Evolutionary conservation across 2,797 vertebrate genomes (phyloP), one percentile per base, ranked within the genome.

Genomic region (Pangasius djambal): DNA sequence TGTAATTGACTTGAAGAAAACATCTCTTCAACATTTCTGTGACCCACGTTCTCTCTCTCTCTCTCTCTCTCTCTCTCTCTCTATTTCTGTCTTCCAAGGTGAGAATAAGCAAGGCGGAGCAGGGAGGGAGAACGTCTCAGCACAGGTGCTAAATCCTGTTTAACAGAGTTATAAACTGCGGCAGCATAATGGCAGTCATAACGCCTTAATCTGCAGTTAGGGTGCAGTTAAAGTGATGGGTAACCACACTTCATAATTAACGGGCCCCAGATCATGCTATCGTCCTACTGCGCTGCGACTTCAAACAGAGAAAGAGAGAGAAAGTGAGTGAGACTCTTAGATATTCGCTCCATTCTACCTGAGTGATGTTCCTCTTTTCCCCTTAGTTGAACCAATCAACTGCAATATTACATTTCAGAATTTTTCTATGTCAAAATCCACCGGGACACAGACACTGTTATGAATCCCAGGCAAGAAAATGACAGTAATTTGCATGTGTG

Each of bases 171-270:
- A 94, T 93, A 94, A 94, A 94, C 92, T 90, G 92, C 90, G 57
- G 84, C 89, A 72, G 86, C 77, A 88, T 93, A 93, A 95, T 92
- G 91, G 91, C 79, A 88, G 90, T 91, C 89, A 92, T 94, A 94
- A 94, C 70, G 84, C 90, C 91, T 86, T 92, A 91, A 94, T 93
- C 92, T 93, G 92, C 93, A 93, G 93, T 93, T 91, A 92, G 92
- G 92, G 91, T 90, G 88, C 90, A 90, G 90, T 94, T 94, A 92
- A 91, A 92, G 92, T 94, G 94, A 94, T 94, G 88, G 93, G 94
- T 92, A 93, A 92, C 92, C 91, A 90, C 92, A 92, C 92, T 93
- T 92, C 83, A 90, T 94, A 94, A 95, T 95, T 93, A 95, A 93
- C 87, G 81, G 90, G 87, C 91, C 79, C 82, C 79, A 55, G 91